Base-by-base conservation (phyloP, 2,888 invertebrate species). In the Petrolisthes cinctipes region DNA sequence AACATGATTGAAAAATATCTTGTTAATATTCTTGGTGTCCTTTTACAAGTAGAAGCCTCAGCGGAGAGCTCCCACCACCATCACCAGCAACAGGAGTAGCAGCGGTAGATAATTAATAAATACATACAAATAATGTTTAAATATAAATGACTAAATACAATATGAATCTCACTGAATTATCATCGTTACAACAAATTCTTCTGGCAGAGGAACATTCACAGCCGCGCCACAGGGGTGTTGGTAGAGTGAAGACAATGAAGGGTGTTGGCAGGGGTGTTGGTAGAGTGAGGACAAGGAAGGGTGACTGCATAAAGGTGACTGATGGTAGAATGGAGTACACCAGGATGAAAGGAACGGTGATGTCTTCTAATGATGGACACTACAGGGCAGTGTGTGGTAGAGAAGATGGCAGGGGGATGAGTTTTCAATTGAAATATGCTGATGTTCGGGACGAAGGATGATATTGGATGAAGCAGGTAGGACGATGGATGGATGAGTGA, bases 131-230 rank as follows among this genome's bases (percentile, higher is more conserved):
- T 53, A 66, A 73, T 57, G 68, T 78, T 17, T 71, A 14, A n/a
- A 17, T 71, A 79, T 84, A 79, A 84, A 73, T 84, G 78, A 84
- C 68, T 76, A 82, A 71, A 84, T 53, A 84, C 78, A 84, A 54
- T 53, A 84, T 57, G 78, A 79, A 78, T 66, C 66, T 79, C 84
- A 66, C 79, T 37, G 71, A 9, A 84, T 54, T 57, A 68, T 68
- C 20, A 20, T 5, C 66, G 57, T 11, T 17, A 71, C 71, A 71
- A 71, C 71, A 71, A 37, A 37, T 37, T 71, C 71, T 11, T 71
- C 71, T 17, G n/a, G 71, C n/a, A 71, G 71, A 71, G 71, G 71
- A 71, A 71, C 71, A 14, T 11, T 71, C 71, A 71, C 71, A 71
- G 71, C 71, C 71, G 20, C 51, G 37, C 53, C 54, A 37, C 54